Conservation (phyloP, 1,140 invertebrate genomes). For the Euglossa dilemma region DNA sequence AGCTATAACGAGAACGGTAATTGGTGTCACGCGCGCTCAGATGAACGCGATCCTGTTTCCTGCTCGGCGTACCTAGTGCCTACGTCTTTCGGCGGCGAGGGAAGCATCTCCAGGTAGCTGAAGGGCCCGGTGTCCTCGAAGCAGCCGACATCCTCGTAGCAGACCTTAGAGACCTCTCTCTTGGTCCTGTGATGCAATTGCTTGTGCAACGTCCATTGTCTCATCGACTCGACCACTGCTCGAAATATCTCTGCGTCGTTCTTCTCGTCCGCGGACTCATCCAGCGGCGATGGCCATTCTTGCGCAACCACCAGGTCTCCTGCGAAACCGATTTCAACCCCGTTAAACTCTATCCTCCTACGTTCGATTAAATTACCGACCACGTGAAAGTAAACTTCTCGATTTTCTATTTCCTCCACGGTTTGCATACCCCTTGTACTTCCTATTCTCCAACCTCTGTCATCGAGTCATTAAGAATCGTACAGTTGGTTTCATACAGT, state of each 20-base stretch:
- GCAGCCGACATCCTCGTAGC: slow-evolving; percentile 96
- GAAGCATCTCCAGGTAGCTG: slow-evolving; percentile 94
- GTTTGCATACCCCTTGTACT: too few relatives aligned
- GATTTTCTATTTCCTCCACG: too few relatives aligned
- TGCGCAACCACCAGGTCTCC: slow-evolving; percentile 72
- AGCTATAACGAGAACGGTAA: too few relatives aligned
- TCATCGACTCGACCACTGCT: slow-evolving; percentile 84
- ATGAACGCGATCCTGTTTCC: neutral
- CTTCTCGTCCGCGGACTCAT: slow-evolving; percentile 82
- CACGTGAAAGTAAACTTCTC: too few relatives aligned
- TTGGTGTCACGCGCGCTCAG: neutral
- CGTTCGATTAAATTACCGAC: too few relatives aligned
- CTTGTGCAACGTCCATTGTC: slow-evolving; percentile 80
- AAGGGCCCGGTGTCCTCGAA: slow-evolving; percentile 96
- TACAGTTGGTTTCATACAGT: too few relatives aligned
- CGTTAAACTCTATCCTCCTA: too few relatives aligned
- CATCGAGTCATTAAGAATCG: too few relatives aligned
- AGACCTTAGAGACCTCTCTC: slow-evolving; percentile 89
- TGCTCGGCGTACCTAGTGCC: slow-evolving; percentile 85
- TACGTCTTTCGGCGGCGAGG: slow-evolving; percentile 93
- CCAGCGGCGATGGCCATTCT: slow-evolving; percentile 74
- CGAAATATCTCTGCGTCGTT: slow-evolving; percentile 84
- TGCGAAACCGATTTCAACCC: slow-evolving; percentile 32
- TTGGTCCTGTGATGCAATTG: slow-evolving; percentile 79
- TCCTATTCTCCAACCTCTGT: too few relatives aligned